A percentile compares a stretch with the other conserved stretches of the same genome.
Evolutionary conservation across 2,888 invertebrate genomes (phyloP).

Genomic region (Eueremaeus valkanovi): DNA sequence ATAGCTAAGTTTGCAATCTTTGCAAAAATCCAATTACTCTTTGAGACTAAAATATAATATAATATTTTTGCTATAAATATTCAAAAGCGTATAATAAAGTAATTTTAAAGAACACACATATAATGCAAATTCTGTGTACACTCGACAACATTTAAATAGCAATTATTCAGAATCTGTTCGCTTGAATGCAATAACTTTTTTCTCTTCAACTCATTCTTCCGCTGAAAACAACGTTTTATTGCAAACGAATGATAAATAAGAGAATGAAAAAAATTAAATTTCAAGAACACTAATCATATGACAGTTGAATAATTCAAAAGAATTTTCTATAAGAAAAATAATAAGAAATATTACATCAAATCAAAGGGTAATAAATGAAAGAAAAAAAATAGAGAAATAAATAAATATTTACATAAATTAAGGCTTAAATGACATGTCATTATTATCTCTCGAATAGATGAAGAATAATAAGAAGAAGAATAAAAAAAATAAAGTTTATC

Average conservation of each 20-base stretch:
- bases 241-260: neutral
- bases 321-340: neutral
- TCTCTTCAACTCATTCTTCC: neutral
- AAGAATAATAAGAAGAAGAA: neutral
- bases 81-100: neutral
- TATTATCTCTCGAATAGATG: neutral
- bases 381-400: neutral
- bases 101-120: neutral
- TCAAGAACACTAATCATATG: slow-evolving; percentile 12
- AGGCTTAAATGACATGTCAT: neutral
- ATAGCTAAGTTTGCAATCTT: neutral
- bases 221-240: neutral
- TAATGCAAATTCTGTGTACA: neutral
- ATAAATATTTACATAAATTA: slow-evolving; percentile 25
- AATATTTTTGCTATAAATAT: neutral
- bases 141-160: neutral
- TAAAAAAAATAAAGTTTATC: neutral
- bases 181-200: neutral
- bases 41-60: neutral
- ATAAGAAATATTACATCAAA: neutral
- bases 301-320: slow-evolving; percentile 2
- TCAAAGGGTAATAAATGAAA: neutral
- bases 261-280: neutral
- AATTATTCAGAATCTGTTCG: neutral
- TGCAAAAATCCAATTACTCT: too few species aligned